These are phyloP conservation scores for Thermophis baileyi DNA, from an alignment of 2,113 vertebrate genomes.

Conservation along the genomic window DNA sequence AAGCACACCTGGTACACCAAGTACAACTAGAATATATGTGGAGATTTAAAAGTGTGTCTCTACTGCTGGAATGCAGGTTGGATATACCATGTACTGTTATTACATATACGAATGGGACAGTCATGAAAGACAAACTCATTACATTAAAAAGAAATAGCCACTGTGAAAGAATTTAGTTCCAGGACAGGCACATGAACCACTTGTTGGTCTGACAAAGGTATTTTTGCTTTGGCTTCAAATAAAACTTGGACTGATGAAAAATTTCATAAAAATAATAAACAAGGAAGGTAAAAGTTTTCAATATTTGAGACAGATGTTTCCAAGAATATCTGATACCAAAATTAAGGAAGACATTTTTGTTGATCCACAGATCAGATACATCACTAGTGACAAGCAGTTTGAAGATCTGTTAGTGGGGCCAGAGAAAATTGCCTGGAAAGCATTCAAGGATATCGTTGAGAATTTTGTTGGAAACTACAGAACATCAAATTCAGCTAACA, in stretches of 20 bases:
- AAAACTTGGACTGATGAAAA: neutral
- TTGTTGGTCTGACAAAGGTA: neutral
- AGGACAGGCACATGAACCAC: neutral
- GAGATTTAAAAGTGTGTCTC: neutral
- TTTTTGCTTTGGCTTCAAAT: neutral
- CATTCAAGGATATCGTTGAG: neutral
- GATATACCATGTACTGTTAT: neutral
- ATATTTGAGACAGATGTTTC: neutral
- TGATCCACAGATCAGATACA: neutral
- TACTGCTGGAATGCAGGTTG: neutral
- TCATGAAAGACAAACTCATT: neutral
- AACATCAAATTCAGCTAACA: neutral
- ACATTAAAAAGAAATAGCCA: neutral
- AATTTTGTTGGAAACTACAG: neutral
- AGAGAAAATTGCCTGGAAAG: neutral
- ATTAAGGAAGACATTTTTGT: neutral
- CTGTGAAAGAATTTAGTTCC: neutral
- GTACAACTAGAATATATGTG: neutral
- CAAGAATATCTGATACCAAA: neutral
- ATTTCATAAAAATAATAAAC: neutral
- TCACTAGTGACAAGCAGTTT: neutral
- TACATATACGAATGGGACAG: neutral
- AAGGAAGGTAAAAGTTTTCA: neutral
- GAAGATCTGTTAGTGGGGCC: neutral
- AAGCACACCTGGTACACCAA: neutral